Evolutionary conservation across 2,113 vertebrate species (phyloP), one percentile per base, ranked within the genome.

Genomic region (Echinops telfairi): DNA sequence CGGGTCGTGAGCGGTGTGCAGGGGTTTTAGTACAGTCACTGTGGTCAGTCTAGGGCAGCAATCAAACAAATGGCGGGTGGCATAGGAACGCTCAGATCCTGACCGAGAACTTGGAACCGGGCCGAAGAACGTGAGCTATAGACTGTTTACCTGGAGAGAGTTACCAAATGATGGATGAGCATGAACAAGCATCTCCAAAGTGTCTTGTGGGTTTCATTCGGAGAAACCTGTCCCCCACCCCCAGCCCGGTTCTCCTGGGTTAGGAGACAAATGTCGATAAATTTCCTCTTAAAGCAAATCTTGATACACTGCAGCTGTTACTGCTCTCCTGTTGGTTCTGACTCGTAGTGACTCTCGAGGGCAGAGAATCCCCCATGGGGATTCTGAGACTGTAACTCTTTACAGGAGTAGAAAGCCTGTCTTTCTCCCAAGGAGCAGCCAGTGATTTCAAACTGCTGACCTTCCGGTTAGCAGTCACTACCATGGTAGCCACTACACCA

Each of bases 121-220:
- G 22, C 71, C 68, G 25, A 10, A 89, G 20, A 94, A 95, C n/a
- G 53, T 58, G 27, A 86, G 31, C 58, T 22, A 60, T 83, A 77
- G 66, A 93, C 23, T 64, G 29, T 73, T 92, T 76, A 62, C 19
- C 58, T 83, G 16, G 62, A 80, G 36, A 62, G n/a, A 89, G 60
- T n/a, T 15, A 40, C 43, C 78, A 88, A 94, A 92, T 80, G 78
- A 89, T 86, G 80, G 94, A 75, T 47, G 19, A 81, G 29, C 40
- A 82, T 57, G 62, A 89, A 89, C 43, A 90, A 75, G 47, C 7
- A 3, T 80, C 60, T 86, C 33, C 62, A 94, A 86, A 84, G 62
- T 66, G 53, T 60, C 36, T 77, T 83, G 25, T 58, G 31, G 75
- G 62, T 92, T 90, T 89, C 23, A 81, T 0, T 33, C 20, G 25